phyloP scores from a whole-genome alignment of 2,113 vertebrate genomes.

The Craseonycteris thonglongyai region DNA sequence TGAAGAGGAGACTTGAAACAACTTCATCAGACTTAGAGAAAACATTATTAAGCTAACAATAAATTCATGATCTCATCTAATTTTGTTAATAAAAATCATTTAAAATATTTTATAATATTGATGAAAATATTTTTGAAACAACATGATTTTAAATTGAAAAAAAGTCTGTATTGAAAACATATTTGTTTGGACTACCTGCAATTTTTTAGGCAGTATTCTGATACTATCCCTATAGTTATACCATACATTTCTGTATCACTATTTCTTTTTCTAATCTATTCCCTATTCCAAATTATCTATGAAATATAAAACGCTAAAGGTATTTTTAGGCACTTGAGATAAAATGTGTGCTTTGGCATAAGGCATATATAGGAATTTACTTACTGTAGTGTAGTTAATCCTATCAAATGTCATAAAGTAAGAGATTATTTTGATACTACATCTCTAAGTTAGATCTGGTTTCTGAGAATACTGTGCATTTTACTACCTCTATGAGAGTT shows the following conservation, averaged over 20 bases:
- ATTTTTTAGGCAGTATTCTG: neutral
- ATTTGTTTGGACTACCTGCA: neutral
- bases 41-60: neutral
- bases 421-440: neutral
- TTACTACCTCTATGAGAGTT: neutral
- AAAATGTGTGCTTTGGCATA: neutral
- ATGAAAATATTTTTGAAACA: neutral
- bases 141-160: neutral
- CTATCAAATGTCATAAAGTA: neutral
- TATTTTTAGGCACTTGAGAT: neutral
- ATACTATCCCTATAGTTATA: neutral
- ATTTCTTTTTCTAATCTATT: neutral
- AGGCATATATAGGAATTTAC: neutral
- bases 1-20: neutral
- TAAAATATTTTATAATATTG: neutral
- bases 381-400: neutral
- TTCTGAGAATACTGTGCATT: neutral
- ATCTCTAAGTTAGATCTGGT: neutral
- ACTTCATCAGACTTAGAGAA: neutral
- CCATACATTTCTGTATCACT: neutral
- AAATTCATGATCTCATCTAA: neutral
- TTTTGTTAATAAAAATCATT: neutral
- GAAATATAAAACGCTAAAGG: neutral
- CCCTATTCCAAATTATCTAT: neutral
- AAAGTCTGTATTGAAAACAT: neutral